Conservation (phyloP, 2,888 invertebrate genomes). For the Augiades crinisus region DNA sequence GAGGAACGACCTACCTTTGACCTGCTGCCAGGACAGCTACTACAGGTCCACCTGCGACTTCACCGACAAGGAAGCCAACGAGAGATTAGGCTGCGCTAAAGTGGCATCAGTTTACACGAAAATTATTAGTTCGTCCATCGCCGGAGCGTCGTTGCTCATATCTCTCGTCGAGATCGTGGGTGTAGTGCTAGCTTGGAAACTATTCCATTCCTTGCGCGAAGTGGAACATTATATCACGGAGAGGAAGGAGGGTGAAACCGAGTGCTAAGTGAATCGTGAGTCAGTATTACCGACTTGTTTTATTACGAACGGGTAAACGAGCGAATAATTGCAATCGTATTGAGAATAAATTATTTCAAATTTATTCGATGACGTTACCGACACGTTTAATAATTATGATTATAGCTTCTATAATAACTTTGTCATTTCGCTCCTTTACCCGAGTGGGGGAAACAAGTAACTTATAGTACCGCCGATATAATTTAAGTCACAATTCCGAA, state of each 20-base stretch:
- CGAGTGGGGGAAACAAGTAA: constrained; percentile 14
- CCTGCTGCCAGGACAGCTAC: constrained; percentile 70
- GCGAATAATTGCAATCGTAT: neutral
- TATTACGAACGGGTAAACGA: constrained; percentile 12
- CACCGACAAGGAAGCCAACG: constrained; percentile 75
- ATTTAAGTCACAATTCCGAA: constrained; percentile 31
- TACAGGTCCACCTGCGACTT: constrained; percentile 70
- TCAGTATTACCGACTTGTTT: constrained; percentile 40
- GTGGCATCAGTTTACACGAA: constrained; percentile 75
- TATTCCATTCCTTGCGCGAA: constrained; percentile 65
- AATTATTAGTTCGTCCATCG: constrained; percentile 71
- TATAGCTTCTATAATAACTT: too few relatives aligned
- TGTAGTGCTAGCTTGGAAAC: constrained; percentile 63
- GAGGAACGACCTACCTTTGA: constrained; percentile 69
- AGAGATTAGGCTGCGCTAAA: constrained; percentile 72
- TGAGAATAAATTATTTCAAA: too few relatives aligned
- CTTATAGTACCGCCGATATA: constrained; percentile 36
- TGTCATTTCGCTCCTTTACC: neutral
- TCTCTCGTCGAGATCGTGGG: constrained; percentile 64
- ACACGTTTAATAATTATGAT: too few relatives aligned
- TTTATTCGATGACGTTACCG: neutral
- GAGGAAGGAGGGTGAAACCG: constrained; percentile 72
- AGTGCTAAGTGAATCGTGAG: constrained; percentile 51
- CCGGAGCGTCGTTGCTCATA: constrained; percentile 65
- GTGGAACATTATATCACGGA: constrained; percentile 74